Conservation (phyloP, 1,140 invertebrate genomes). For the Pygmarrhopalites habei region DNA sequence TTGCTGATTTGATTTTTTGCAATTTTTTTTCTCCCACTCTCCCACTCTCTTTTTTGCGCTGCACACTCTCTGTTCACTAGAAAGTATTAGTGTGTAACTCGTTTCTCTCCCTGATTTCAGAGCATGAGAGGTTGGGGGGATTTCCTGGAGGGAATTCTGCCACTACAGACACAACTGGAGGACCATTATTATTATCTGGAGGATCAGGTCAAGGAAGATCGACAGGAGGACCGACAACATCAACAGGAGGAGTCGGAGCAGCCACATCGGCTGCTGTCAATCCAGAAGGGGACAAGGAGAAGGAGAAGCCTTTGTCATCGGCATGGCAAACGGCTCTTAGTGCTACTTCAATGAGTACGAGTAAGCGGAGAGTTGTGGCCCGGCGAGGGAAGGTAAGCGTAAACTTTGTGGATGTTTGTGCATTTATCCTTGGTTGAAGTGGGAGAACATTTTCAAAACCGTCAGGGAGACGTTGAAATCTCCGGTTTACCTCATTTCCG, state of each 20-base stretch:
- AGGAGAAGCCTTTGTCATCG: slow-evolving; percentile 44
- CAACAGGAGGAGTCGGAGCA: slow-evolving; percentile 1
- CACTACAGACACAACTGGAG: neutral
- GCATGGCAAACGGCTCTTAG: slow-evolving; percentile 48
- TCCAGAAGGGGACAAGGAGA: slow-evolving; percentile 9
- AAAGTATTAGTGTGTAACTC: too few species aligned
- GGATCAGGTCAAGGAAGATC: neutral
- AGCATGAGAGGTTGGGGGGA: slow-evolving; percentile 17
- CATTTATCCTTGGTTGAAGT: too few species aligned
- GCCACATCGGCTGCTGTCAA: neutral
- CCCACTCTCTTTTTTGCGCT: too few species aligned
- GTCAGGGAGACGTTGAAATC: too few species aligned
- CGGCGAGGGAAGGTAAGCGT: too few species aligned
- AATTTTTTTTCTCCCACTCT: too few species aligned
- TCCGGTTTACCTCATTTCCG: too few species aligned
- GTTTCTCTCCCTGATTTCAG: neutral
- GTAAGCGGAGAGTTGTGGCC: slow-evolving; percentile 54
- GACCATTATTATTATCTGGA: neutral
- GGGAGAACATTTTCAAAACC: too few species aligned
- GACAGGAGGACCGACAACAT: neutral
- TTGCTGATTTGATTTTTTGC: too few species aligned
- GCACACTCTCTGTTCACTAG: too few species aligned
- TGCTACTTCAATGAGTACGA: slow-evolving; percentile 47
- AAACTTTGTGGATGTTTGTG: too few species aligned
- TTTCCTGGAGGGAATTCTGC: neutral